Evolutionary conservation across 2,113 vertebrate genomes (phyloP).

Genomic region (Dipodomys ordii): DNA sequence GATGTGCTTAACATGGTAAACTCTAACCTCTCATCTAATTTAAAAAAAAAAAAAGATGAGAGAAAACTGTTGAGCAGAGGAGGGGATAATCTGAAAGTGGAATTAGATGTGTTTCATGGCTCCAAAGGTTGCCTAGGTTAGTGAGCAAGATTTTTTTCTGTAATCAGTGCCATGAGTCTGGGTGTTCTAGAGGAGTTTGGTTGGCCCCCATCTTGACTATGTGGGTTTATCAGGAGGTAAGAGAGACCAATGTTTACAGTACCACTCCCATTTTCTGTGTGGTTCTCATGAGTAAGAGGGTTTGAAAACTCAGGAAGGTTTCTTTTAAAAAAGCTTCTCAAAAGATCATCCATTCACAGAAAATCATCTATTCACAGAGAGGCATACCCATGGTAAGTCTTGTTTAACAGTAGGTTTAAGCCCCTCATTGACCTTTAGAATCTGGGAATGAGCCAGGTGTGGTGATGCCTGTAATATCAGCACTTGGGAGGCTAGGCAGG

Average conservation of each 20-base stretch:
- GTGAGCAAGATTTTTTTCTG: neutral
- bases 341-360: neutral
- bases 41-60: neutral
- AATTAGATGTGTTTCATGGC: neutral
- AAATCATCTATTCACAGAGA: neutral
- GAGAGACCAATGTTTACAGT: neutral
- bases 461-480: neutral
- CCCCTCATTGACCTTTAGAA: neutral
- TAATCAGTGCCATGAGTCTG: neutral
- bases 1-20: neutral
- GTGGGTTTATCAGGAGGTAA: neutral
- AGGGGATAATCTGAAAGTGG: neutral
- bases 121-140: neutral
- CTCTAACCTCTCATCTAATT: neutral
- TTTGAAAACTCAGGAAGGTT: constrained; percentile 15
- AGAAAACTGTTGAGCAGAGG: neutral
- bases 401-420: neutral
- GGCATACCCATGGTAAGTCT: neutral
- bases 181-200: neutral
- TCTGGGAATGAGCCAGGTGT: neutral
- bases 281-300: neutral
- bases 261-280: neutral
- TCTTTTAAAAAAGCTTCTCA: neutral
- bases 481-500: neutral
- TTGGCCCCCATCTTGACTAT: neutral